Evolutionary conservation across 1,140 invertebrate species (phyloP).

Genomic region (Eueides isabella): DNA sequence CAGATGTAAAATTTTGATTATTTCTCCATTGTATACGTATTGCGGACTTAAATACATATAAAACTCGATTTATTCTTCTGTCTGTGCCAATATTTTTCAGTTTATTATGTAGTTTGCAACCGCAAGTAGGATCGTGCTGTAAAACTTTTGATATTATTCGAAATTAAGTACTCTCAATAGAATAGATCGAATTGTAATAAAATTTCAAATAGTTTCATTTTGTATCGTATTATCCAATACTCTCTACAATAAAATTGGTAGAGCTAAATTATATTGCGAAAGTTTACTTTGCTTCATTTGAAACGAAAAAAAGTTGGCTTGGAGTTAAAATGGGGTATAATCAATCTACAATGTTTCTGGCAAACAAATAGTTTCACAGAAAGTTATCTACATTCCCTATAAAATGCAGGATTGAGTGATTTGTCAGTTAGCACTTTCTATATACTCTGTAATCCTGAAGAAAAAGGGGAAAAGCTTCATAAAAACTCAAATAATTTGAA

Average conservation of each 20-base stretch:
- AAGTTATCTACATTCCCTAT: not conserved
- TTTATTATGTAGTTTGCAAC: slow-evolving; percentile 25
- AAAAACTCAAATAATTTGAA: slow-evolving; percentile 13
- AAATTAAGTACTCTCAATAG: slow-evolving; percentile 21
- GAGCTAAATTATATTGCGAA: not conserved
- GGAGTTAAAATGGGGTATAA: not conserved
- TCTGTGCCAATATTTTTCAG: slow-evolving; percentile 18
- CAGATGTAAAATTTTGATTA: slow-evolving; percentile 19
- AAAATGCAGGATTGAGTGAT: not conserved
- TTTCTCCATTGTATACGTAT: slow-evolving; percentile 16
- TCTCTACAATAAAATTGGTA: not conserved
- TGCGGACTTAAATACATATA: slow-evolving; percentile 12
- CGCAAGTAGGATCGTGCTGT: slow-evolving; percentile 20
- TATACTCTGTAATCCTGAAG: not conserved
- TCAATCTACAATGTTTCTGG: not conserved
- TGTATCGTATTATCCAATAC: slow-evolving; percentile 7
- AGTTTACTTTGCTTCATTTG: not conserved
- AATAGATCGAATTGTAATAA: slow-evolving; percentile 15
- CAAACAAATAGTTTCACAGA: no score
- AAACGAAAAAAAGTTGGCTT: not conserved
- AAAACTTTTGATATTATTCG: slow-evolving; percentile 26
- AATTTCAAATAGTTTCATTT: slow-evolving; percentile 15
- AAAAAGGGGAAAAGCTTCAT: not conserved
- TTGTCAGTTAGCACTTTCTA: not conserved
- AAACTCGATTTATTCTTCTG: slow-evolving; percentile 24